These are phyloP conservation scores for Schrankia costaestrigalis DNA, from an alignment of 2,888 invertebrate species.

Conservation along the genomic window DNA sequence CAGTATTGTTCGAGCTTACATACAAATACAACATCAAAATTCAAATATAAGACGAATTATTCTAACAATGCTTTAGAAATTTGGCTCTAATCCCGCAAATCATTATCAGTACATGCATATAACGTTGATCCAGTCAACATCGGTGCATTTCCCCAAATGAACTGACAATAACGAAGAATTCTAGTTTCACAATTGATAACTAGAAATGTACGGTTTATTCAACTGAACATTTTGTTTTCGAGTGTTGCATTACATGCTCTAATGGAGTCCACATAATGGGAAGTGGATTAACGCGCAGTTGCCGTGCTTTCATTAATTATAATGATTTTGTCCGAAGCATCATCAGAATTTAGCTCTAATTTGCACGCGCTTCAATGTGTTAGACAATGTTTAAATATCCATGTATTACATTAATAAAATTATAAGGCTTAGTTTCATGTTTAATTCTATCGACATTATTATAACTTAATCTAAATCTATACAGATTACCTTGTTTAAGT, in stretches of 20 bases:
- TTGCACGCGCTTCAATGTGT: slow-evolving; percentile 25
- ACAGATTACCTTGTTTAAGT: too few species aligned
- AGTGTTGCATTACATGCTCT: slow-evolving; percentile 35
- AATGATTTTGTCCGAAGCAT: slow-evolving; percentile 39
- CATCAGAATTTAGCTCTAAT: slow-evolving; percentile 38
- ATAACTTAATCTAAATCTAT: too few species aligned
- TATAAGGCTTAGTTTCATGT: slow-evolving; percentile 1
- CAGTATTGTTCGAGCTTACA: too few species aligned
- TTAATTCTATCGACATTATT: not conserved
- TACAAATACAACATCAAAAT: too few species aligned
- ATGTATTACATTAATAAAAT: slow-evolving; percentile 7
- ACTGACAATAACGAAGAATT: slow-evolving; percentile 14
- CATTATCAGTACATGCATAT: slow-evolving; percentile 4
- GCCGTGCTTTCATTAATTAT: slow-evolving; percentile 39
- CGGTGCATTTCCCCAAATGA: slow-evolving; percentile 12
- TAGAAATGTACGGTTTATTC: slow-evolving; percentile 27
- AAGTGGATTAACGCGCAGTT: slow-evolving; percentile 30
- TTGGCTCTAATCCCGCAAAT: slow-evolving; percentile 5
- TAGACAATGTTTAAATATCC: slow-evolving; percentile 12
- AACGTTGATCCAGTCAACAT: slow-evolving; percentile 2
- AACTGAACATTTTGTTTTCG: slow-evolving; percentile 35
- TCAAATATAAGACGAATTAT: slow-evolving; percentile 2
- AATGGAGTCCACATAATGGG: slow-evolving; percentile 35
- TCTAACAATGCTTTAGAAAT: slow-evolving; percentile 9
- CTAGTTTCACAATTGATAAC: slow-evolving; percentile 12